phyloP scores from a whole-genome alignment of 2,888 invertebrate genomes.

The Charanyca ferruginea region DNA sequence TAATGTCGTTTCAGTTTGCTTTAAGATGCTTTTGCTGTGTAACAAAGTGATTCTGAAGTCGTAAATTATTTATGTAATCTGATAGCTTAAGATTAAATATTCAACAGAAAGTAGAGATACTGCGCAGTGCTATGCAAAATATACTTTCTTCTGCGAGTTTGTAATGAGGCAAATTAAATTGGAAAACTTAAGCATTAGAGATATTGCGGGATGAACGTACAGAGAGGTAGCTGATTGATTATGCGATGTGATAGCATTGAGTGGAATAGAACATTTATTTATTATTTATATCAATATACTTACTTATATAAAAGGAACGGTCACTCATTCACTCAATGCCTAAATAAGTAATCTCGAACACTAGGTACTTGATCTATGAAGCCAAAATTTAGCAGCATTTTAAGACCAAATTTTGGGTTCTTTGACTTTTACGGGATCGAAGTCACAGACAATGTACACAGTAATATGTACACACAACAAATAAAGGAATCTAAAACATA shows the following conservation, averaged over 20 bases:
- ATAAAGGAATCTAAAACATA: neutral
- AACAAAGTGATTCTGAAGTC: slow-evolving; percentile 52
- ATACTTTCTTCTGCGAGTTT: slow-evolving; percentile 30
- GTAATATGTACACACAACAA: no score
- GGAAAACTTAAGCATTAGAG: slow-evolving; percentile 30
- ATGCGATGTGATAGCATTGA: neutral
- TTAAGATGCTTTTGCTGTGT: slow-evolving; percentile 42
- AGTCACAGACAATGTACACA: no score
- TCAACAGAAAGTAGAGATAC: slow-evolving; percentile 34
- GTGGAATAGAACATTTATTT: neutral
- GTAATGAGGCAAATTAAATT: slow-evolving; percentile 49
- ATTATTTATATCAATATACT: neutral
- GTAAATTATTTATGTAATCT: slow-evolving; percentile 59
- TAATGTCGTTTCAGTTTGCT: slow-evolving; percentile 39
- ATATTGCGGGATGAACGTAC: neutral
- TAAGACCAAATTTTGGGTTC: no score
- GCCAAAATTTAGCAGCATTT: no score
- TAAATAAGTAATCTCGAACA: no score
- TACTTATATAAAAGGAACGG: no score
- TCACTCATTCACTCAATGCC: no score
- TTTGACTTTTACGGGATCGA: no score
- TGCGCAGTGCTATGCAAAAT: slow-evolving; percentile 23
- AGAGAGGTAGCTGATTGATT: neutral
- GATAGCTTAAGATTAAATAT: slow-evolving; percentile 50
- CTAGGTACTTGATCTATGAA: no score